These are phyloP conservation scores for Homarus americanus DNA, from an alignment of 1,140 invertebrate species.

Conservation along the genomic window DNA sequence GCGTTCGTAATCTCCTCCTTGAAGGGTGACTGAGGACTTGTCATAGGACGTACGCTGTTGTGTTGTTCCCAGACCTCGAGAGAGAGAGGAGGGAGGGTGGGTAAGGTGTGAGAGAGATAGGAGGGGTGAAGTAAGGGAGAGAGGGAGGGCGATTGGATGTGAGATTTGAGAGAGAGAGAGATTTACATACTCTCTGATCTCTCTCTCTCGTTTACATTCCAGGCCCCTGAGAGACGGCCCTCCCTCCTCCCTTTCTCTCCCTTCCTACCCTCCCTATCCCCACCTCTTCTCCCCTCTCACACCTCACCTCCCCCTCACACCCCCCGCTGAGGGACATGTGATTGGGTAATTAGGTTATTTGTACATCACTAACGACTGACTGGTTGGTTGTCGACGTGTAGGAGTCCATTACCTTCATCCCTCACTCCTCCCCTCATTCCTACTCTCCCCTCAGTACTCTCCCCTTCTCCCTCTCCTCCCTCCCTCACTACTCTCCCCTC, in stretches of 20 bases:
- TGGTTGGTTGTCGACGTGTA: background rate
- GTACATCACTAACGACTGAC: slow-evolving; percentile 29
- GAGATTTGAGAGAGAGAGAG: too few species aligned
- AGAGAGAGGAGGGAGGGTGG: background rate
- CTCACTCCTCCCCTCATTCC: background rate
- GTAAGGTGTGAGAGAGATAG: background rate
- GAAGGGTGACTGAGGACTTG: too few species aligned
- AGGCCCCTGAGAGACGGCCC: too few species aligned
- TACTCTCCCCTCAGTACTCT: slow-evolving; percentile 27
- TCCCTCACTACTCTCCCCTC: too few species aligned
- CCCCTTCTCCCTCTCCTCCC: slow-evolving; percentile 7
- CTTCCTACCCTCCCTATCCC: background rate
- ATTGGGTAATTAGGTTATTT: slow-evolving; percentile 35
- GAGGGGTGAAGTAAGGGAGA: background rate
- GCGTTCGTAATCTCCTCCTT: too few species aligned
- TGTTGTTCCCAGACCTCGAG: too few species aligned
- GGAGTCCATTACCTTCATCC: background rate
- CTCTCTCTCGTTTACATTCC: background rate
- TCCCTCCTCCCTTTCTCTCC: background rate
- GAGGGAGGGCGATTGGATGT: background rate
- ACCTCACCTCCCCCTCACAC: background rate
- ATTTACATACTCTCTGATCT: too few species aligned
- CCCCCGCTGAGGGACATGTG: slow-evolving; percentile 14
- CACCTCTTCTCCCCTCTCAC: background rate
- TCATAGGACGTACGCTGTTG: too few species aligned